Evolutionary conservation across 1,140 invertebrate genomes (phyloP).

Genomic region (Pseudobourletiella spinata): DNA sequence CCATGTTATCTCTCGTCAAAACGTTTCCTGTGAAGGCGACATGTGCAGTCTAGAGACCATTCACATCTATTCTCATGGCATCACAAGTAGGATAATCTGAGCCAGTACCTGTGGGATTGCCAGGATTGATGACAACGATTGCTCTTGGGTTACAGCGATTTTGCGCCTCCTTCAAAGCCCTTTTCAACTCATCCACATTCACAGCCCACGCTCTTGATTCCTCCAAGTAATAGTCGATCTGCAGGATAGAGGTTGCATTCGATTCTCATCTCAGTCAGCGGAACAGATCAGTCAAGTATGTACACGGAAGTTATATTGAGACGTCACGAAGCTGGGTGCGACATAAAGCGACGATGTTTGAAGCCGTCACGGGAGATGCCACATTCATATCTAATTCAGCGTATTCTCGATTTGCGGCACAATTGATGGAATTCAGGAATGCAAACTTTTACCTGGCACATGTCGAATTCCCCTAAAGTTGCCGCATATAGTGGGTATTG

Average conservation of each 20-base stretch:
- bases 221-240: constrained; percentile 84
- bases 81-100: too few species aligned
- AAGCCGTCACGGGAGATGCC: too few species aligned
- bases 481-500: constrained; percentile 98
- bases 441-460: constrained; percentile 41
- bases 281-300: too few species aligned
- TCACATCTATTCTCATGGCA: too few species aligned
- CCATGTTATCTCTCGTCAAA: constrained; percentile 76
- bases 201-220: constrained; percentile 83
- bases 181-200: constrained; percentile 67
- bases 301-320: too few species aligned
- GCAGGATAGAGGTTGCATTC: constrained; percentile 14
- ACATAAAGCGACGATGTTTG: too few species aligned
- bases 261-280: too few species aligned
- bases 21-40: constrained; percentile 75
- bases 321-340: too few species aligned
- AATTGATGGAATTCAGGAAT: too few species aligned
- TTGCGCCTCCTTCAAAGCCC: constrained; percentile 59
- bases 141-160: constrained; percentile 64
- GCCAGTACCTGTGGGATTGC: constrained; percentile 95
- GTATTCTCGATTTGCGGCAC: too few species aligned
- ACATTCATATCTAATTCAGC: too few species aligned
- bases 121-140: constrained; percentile 95
- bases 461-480: constrained; percentile 78
- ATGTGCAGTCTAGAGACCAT: too few species aligned